Evolutionary conservation across 2,797 vertebrate genomes (phyloP), one percentile per base, ranked within the genome.

Genomic region (Onychomys leucogaster): DNA sequence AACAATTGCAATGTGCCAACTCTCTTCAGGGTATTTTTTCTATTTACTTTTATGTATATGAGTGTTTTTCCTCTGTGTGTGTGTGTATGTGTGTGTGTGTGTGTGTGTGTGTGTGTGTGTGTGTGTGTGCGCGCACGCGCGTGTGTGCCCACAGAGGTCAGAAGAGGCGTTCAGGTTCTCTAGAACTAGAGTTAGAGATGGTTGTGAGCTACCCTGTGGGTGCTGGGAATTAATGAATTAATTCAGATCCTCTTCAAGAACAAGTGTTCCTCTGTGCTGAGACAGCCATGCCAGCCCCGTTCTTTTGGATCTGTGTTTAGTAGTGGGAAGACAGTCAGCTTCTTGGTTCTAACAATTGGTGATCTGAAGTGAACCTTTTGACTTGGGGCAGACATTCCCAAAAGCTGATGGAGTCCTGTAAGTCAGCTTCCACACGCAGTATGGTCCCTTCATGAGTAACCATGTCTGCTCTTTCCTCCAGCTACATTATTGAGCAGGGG

Each of bases 401-500:
- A 52, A 96, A 82, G n/a, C 83, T 90, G 65, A 2, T 88, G 32
- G 37, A 49, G 41, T 73, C 32, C 57, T 16, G 16, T 90, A 57
- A 86, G 37, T 93, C 55, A 57, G 5, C 16, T 85, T 96, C 13
- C 83, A 5, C 41, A 77, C 52, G 49, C 77, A n/a, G 23, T 76
- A 37, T 12, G 67, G 6, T 37, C 76, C 34, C 34, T 71, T 75
- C 81, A 37, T 8, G 89, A 59, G 89, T 23, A 77, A 69, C 19
- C 89, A 67, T 95, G 88, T 94, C 49, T 89, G 9, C 61, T 73
- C 81, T 96, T 97, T 78, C 98, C 80, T 98, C 41, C 96, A 99
- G 99, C 98, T 99, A 99, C 97, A 98, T 99, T 94, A 99, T 99
- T 78, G 99, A 99, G 98, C 99, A 99, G 94, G 99, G 99, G 4